Evolutionary conservation across 1,140 invertebrate species (phyloP).

Genomic region (Hylaeus anthracinus): DNA sequence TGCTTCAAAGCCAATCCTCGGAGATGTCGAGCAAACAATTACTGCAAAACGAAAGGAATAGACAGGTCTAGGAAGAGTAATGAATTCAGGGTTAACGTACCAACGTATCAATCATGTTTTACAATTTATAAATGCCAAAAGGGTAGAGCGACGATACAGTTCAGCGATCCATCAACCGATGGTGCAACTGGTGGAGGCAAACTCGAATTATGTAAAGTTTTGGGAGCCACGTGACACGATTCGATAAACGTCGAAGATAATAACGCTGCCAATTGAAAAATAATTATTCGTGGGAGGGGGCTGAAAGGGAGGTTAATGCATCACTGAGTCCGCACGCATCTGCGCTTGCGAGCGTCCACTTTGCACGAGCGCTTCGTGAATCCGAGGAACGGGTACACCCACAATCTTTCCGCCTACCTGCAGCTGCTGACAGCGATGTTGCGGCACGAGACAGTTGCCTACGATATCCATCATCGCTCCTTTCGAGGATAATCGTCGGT

Average conservation of each 20-base stretch:
- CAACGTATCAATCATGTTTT: no score
- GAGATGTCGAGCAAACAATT: no score
- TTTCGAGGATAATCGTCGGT: slow-evolving; percentile 68
- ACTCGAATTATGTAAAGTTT: no score
- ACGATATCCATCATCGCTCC: slow-evolving; percentile 69
- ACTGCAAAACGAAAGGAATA: no score
- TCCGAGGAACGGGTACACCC: slow-evolving; percentile 52
- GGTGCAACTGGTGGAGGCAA: neutral
- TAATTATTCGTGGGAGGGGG: neutral
- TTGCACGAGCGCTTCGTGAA: slow-evolving; percentile 13
- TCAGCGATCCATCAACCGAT: neutral
- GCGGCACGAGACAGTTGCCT: slow-evolving; percentile 64
- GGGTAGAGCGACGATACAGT: no score
- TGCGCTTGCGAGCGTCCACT: slow-evolving; percentile 23
- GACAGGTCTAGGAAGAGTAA: no score
- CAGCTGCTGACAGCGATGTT: slow-evolving; percentile 64
- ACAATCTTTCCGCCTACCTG: slow-evolving; percentile 62
- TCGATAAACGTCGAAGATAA: neutral
- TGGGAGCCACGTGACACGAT: neutral
- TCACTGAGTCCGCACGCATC: slow-evolving; percentile 26
- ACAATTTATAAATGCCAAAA: no score
- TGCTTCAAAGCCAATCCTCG: no score
- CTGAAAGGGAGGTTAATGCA: neutral
- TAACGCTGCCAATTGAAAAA: neutral
- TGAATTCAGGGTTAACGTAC: no score